These are phyloP conservation scores for Pelvicachromis taeniatus DNA, from an alignment of 2,113 vertebrate species.

Conservation along the genomic window DNA sequence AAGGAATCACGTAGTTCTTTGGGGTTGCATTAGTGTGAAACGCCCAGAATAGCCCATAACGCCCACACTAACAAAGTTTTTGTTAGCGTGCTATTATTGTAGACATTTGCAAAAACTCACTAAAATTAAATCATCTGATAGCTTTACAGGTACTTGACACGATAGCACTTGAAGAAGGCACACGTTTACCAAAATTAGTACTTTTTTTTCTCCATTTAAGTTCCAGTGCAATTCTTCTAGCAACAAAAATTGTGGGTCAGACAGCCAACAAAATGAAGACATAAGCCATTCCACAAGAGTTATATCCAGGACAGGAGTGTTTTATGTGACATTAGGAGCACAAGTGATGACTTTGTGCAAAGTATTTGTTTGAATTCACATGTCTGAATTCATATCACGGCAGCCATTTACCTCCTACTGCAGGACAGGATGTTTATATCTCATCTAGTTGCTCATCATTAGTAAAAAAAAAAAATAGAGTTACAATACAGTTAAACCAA, in stretches of 20 bases:
- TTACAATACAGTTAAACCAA: not conserved
- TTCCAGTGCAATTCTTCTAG: not conserved
- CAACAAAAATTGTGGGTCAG: not conserved
- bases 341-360: not conserved
- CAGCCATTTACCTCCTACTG: not conserved
- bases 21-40: not conserved
- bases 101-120: not conserved
- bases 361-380: not conserved
- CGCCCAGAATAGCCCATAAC: not conserved
- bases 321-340: not conserved
- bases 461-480: not conserved
- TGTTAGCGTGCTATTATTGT: not conserved
- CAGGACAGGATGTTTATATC: not conserved
- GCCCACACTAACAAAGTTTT: not conserved
- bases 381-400: not conserved
- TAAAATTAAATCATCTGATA: not conserved
- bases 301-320: not conserved
- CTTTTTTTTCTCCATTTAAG: not conserved
- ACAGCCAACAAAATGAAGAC: not conserved
- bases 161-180: not conserved
- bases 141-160: not conserved
- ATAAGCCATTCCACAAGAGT: not conserved
- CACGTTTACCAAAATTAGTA: not conserved
- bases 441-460: too few relatives aligned
- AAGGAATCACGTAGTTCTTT: not conserved